Evolutionary conservation across 2,888 invertebrate genomes (phyloP).

Genomic region (Arctia plantaginis): DNA sequence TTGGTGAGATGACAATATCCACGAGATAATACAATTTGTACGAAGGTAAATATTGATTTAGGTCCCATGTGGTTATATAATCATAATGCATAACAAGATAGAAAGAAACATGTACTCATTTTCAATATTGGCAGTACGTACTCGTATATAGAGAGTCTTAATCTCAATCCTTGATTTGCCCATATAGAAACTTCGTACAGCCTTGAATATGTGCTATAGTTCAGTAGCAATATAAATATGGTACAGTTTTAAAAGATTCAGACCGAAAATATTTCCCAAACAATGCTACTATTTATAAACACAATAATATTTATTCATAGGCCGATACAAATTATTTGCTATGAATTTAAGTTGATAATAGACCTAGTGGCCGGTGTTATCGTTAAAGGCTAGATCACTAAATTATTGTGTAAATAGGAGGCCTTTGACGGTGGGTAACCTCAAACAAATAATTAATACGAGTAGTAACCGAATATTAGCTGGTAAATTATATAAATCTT

Average conservation of each 20-base stretch:
- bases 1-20: constrained; percentile 36
- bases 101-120: neutral
- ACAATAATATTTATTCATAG: no score
- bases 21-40: constrained; percentile 21
- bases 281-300: neutral
- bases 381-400: neutral
- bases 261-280: neutral
- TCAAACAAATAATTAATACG: neutral
- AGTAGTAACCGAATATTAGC: neutral
- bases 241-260: neutral
- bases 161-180: neutral
- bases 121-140: neutral
- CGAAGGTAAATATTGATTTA: constrained; percentile 15
- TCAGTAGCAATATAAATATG: neutral
- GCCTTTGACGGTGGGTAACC: neutral
- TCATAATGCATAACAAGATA: neutral
- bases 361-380: neutral
- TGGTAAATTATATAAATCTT: neutral
- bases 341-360: neutral
- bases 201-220: neutral
- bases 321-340: neutral
- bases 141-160: neutral
- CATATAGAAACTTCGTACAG: neutral
- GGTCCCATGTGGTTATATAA: constrained; percentile 16
- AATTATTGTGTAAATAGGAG: neutral